Evolutionary conservation across 2,797 vertebrate genomes (phyloP).

Genomic region (Oreochromis mossambicus): DNA sequence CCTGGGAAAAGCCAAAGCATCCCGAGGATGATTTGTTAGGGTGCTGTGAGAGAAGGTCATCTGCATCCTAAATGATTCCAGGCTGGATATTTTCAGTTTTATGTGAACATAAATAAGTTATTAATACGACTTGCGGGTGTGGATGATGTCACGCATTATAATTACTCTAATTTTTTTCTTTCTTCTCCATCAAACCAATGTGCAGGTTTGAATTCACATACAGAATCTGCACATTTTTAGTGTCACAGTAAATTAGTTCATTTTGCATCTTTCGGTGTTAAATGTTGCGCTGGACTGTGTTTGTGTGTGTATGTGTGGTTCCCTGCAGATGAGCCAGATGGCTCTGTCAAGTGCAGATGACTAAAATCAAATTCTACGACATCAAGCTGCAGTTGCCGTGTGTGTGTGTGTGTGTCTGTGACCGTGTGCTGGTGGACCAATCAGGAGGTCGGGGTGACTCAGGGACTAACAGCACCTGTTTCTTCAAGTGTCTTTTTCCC

Average conservation of each 20-base stretch:
- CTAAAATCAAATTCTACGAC: conserved; percentile 28
- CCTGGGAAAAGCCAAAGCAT: background rate
- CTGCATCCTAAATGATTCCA: conserved; percentile 33
- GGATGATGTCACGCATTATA: background rate
- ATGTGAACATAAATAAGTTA: conserved; percentile 22
- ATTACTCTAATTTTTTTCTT: background rate
- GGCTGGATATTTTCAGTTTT: conserved; percentile 25
- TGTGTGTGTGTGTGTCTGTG: background rate
- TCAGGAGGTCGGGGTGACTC: conserved; percentile 39
- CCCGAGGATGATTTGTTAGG: conserved; percentile 10
- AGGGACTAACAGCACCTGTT: conserved; percentile 19
- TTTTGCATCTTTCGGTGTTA: background rate
- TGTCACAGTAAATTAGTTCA: background rate
- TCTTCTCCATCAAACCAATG: background rate
- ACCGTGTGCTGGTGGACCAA: background rate
- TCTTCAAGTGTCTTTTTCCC: background rate
- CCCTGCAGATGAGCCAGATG: conserved; percentile 41
- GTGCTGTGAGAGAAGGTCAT: conserved; percentile 1
- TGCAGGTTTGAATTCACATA: background rate
- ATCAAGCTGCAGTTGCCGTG: background rate
- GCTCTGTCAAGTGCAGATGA: conserved; percentile 33
- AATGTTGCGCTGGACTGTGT: background rate
- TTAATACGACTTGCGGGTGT: background rate
- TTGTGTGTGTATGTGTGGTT: background rate
- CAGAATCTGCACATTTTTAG: background rate